Evolutionary conservation across 2,113 vertebrate genomes (phyloP), one percentile per base, ranked within the genome.

Genomic region (Megaptera novaeangliae): DNA sequence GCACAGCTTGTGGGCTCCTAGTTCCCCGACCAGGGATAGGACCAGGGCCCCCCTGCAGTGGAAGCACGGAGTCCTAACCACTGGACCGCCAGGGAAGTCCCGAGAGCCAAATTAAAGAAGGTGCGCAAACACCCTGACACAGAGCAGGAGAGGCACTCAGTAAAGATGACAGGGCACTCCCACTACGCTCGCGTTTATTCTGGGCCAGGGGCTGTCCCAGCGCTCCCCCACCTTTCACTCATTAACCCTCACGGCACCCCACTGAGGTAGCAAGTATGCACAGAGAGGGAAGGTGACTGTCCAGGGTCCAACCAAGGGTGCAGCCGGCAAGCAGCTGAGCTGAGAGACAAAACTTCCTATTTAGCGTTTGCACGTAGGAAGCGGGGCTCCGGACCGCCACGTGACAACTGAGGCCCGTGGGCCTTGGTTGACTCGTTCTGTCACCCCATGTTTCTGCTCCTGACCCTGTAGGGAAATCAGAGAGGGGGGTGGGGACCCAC

Each of bases 281-380:
- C 49, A 84, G 52, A 39, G 23, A 36, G 27, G 59, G 1, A 23
- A 39, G 8, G 98, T 98, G 95, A 99, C 99, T 0, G 98, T 98
- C 1, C 98, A 97, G 94, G 98, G 98, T 52, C 5, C 98, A 98
- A 63, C 6, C 8, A 61, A 18, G 57, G 75, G 34, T 0, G 98
- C 99, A 80, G 99, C 98, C 98, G 97, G 99, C 29, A 99, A 98
- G 36, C 2, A 0, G 31, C 20, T 25, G 21, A 66, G 46, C 68
- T 31, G 15, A 39, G n/a, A 46, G 34, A 74, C 46, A 66, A 34
- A 77, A 49, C 20, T 36, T 74, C 55, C 7, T 12, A 59, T 64
- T 36, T 63, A 64, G 63, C 9, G 13, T 27, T 17, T 68, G 27
- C 46, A 21, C 0, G 0, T 17, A 69, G 77, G 46, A 66, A 78